Evolutionary conservation across 2,888 invertebrate species (phyloP).

Genomic region (Dryocosmus kuriphilus): DNA sequence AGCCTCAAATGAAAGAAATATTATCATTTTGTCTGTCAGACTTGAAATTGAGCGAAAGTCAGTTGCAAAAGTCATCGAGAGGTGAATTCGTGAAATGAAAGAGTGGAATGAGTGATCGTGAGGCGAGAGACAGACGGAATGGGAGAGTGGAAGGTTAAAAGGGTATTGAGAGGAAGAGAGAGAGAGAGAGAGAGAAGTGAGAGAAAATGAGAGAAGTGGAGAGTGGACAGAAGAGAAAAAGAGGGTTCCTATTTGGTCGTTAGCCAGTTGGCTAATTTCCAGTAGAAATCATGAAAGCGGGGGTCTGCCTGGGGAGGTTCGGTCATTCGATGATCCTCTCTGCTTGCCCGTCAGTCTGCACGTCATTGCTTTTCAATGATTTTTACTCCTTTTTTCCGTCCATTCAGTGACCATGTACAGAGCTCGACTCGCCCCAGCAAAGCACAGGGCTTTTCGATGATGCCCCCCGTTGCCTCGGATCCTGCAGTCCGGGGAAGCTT

Average conservation of each 20-base stretch:
- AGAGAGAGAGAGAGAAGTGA: conserved; percentile 10
- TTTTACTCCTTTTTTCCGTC: conserved; percentile 72
- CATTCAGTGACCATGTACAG: conserved; percentile 74
- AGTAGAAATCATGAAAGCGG: conserved; percentile 76
- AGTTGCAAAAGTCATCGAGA: conserved; percentile 39
- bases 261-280: conserved; percentile 78
- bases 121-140: conserved; percentile 37
- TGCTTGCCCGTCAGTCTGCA: conserved; percentile 65
- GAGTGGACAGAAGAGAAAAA: conserved; percentile 52
- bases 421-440: conserved; percentile 63
- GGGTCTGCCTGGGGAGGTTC: conserved; percentile 52
- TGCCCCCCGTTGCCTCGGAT: conserved; percentile 49
- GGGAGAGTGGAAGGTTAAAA: conserved; percentile 37
- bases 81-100: conserved; percentile 38
- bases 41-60: conserved; percentile 32
- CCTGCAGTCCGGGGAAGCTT: conserved; percentile 53
- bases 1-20: conserved; percentile 34
- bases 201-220: conserved; percentile 51
- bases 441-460: conserved; percentile 69
- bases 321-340: conserved; percentile 77
- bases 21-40: conserved; percentile 34
- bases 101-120: conserved; percentile 28
- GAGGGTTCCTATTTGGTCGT: conserved; percentile 75
- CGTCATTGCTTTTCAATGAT: conserved; percentile 77
- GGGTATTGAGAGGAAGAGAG: conserved; percentile 26